Conservation (phyloP, 2,113 vertebrate genomes). For the Hippopotamus amphibius region DNA sequence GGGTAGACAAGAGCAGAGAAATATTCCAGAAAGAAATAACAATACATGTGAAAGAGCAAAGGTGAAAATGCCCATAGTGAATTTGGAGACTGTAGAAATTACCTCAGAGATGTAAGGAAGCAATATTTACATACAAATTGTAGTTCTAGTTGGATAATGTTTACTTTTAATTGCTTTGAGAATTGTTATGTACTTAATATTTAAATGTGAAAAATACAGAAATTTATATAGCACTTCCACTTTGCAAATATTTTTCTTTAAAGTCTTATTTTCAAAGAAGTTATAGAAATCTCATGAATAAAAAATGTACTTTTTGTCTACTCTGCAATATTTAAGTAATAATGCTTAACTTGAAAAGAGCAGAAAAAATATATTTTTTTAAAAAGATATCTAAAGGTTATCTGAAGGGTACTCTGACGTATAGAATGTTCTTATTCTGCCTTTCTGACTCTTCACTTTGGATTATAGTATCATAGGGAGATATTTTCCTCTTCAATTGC, state of each 20-base stretch:
- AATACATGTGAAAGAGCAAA: neutral
- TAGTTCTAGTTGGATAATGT: neutral
- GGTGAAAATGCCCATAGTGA: neutral
- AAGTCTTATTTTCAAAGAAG: neutral
- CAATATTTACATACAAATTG: neutral
- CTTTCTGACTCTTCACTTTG: neutral
- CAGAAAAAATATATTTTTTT: neutral
- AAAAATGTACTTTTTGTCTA: neutral
- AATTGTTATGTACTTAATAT: neutral
- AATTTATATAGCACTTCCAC: neutral
- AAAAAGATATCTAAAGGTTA: conserved; percentile 49
- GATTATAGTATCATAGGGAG: neutral
- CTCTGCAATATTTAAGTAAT: conserved; percentile 8
- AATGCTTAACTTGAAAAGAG: conserved; percentile 41
- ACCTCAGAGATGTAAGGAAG: neutral
- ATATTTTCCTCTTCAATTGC: conserved; percentile 13
- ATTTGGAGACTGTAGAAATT: neutral
- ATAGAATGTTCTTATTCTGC: conserved; percentile 42
- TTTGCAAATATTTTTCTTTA: neutral
- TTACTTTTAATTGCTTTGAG: neutral
- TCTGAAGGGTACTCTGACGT: conserved; percentile 16
- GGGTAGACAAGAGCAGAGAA: neutral
- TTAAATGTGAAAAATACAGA: neutral
- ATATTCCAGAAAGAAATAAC: neutral
- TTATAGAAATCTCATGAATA: neutral